phyloP scores from a whole-genome alignment of 1,140 invertebrate species.

The Chrysomallon squamiferum region DNA sequence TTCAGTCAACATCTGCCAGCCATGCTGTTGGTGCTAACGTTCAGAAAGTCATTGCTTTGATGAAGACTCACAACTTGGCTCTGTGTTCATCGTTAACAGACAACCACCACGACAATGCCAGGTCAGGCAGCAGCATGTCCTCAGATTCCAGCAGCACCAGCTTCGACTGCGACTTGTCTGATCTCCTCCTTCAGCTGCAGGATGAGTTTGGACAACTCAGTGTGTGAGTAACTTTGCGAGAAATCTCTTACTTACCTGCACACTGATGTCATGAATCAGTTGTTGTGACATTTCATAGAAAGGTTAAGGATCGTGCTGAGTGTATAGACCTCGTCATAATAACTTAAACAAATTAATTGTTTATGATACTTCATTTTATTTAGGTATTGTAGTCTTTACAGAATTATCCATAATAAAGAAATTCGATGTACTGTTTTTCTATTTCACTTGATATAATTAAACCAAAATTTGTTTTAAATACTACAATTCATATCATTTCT shows the following conservation, averaged over 20 bases:
- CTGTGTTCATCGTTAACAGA: constrained; percentile 43
- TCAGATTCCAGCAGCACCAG: constrained; percentile 29
- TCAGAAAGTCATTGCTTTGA: constrained; percentile 59
- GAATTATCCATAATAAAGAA: background rate
- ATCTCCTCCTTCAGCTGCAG: constrained; percentile 56
- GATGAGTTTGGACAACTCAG: constrained; percentile 60
- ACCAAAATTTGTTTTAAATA: no score
- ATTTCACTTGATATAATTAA: no score
- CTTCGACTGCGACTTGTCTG: constrained; percentile 46
- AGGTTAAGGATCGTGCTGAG: background rate
- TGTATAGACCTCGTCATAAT: background rate
- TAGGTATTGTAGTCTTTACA: background rate
- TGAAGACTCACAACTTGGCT: constrained; percentile 60
- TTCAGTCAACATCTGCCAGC: constrained; percentile 58
- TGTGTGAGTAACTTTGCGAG: constrained; percentile 44
- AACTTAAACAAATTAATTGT: background rate
- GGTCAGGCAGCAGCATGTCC: constrained; percentile 25
- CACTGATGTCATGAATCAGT: background rate
- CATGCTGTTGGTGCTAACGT: constrained; percentile 62
- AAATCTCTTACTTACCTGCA: background rate
- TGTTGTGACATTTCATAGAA: background rate
- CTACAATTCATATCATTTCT: no score
- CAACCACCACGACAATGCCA: constrained; percentile 10
- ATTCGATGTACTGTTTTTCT: no score
- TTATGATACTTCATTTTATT: background rate